phyloP scores from a whole-genome alignment of 2,888 invertebrate species.

The Melipona beecheii region DNA sequence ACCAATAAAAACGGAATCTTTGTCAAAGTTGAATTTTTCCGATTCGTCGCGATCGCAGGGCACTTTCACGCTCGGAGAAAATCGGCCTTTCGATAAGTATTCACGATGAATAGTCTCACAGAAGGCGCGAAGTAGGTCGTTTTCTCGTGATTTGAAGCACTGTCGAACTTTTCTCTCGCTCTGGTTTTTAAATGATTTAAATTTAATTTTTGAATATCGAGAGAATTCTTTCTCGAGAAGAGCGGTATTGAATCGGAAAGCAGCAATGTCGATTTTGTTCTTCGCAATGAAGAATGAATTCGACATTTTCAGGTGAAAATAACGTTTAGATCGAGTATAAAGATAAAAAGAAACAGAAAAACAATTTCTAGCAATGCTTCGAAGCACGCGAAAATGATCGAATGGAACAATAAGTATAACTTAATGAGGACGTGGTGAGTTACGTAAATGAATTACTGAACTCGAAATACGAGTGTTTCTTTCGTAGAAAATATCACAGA shows the following conservation, averaged over 20 bases:
- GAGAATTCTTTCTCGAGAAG: neutral
- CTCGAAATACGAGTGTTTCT: neutral
- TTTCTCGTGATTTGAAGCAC: conserved; percentile 37
- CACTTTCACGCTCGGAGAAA: conserved; percentile 77
- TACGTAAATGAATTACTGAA: neutral
- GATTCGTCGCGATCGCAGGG: conserved; percentile 43
- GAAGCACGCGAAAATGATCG: conserved; percentile 3
- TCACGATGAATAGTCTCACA: conserved; percentile 75
- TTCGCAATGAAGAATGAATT: neutral
- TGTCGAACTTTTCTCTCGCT: conserved; percentile 35
- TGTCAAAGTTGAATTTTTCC: conserved; percentile 14
- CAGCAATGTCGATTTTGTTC: neutral
- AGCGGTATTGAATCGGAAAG: too few relatives aligned
- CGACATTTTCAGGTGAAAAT: neutral
- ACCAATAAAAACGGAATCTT: too few relatives aligned
- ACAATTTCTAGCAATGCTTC: neutral
- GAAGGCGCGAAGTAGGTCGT: conserved; percentile 69
- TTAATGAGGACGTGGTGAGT: neutral
- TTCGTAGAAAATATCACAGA: neutral
- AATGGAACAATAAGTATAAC: neutral
- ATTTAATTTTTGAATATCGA: neutral
- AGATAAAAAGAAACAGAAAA: neutral
- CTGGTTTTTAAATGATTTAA: neutral
- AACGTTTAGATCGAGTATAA: neutral
- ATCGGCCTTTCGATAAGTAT: conserved; percentile 77